Conservation (phyloP, 2,113 vertebrate species). For the Kobus ellipsiprymnus region DNA sequence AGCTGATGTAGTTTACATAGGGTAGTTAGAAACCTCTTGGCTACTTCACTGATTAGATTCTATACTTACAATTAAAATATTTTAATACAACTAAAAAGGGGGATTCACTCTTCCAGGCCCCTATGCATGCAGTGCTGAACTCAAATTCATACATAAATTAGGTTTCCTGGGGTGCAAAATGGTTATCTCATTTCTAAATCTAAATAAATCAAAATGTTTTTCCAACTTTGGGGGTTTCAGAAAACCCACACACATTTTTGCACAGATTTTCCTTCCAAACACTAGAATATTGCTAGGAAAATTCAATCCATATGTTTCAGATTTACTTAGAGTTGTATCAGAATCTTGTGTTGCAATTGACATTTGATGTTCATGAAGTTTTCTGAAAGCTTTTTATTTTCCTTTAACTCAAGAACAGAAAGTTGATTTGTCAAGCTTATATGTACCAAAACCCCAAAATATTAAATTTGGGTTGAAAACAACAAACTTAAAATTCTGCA, state of each 20-base stretch:
- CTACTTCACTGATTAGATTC: not conserved
- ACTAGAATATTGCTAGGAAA: constrained; percentile 63
- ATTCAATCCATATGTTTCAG: constrained; percentile 69
- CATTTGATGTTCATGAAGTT: constrained; percentile 68
- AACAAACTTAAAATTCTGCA: constrained; percentile 53
- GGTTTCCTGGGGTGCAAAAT: constrained; percentile 59
- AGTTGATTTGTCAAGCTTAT: constrained; percentile 71
- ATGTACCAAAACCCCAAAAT: constrained; percentile 57
- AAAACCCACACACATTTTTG: constrained; percentile 62
- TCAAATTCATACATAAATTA: constrained; percentile 49
- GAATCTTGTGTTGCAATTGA: constrained; percentile 65
- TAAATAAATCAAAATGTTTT: constrained; percentile 69
- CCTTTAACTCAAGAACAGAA: constrained; percentile 70
- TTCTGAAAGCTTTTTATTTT: constrained; percentile 70
- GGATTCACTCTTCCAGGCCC: not conserved
- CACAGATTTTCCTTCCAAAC: constrained; percentile 66
- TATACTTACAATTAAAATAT: not conserved
- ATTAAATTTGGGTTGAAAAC: constrained; percentile 62
- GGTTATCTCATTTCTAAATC: constrained; percentile 61
- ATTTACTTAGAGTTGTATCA: constrained; percentile 64
- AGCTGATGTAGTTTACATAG: not conserved
- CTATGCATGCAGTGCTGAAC: not conserved
- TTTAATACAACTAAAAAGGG: not conserved
- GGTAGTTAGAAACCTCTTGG: not conserved
- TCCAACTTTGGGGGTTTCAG: constrained; percentile 60